Evolutionary conservation across 2,888 invertebrate species (phyloP), one percentile per base, ranked within the genome.

Genomic region (Catonia carolina): DNA sequence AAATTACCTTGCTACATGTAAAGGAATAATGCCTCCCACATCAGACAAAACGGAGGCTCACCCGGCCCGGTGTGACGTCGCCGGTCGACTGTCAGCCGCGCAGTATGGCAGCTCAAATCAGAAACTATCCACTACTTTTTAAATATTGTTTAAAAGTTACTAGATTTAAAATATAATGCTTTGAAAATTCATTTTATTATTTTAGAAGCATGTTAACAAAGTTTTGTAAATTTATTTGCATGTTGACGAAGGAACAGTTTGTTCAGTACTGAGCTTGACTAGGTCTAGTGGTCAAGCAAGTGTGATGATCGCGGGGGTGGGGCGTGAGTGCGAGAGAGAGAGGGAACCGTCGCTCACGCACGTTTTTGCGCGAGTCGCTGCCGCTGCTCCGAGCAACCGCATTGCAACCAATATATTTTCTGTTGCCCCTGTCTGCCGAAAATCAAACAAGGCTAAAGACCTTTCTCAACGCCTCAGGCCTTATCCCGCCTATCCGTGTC

Each of bases 1-100:
- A 27, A 27, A 27, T 27, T 53, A 60, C 59, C 59, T 60, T 60
- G 56, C 65, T 65, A 64, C 65, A 65, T 65, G 65, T 62, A 65
- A 63, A 61, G 60, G 62, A 65, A 63, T 61, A 63, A 62, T 58
- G 63, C 62, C 60, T 61, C 61, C 62, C 63, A 63, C 63, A 63
- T 63, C 59, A 60, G 60, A 62, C 55, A 37, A 45, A 41, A 56
- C 55, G 60, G 60, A 61, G 61, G 60, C 63, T 61, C 65, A 62
- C 62, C 74, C 74, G 74, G 73, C 74, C 73, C 72, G 72, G 72
- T 72, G 73, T 74, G 75, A 74, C 74, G 75, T 75, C 73, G 75
- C 74, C 76, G 75, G 74, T 74, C 75, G 74, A 75, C 75, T 75
- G 75, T 74, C 74, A 74, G 66, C 66, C 65, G 65, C 62, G 66